Evolutionary conservation across 2,797 vertebrate genomes (phyloP).

Genomic region (Enteromius paludinosus): DNA sequence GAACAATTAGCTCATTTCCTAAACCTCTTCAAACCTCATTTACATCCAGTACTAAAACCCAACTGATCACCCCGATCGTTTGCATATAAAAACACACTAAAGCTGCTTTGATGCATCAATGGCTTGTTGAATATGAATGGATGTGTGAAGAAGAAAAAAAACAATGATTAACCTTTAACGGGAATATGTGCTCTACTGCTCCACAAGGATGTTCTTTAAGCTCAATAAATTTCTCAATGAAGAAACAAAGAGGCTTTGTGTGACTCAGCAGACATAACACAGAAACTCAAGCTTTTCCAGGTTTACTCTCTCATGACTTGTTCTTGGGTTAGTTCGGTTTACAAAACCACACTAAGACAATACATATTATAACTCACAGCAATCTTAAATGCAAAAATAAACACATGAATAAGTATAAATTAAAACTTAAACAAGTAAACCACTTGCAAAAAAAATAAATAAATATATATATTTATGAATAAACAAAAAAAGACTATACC

Average conservation of each 20-base stretch:
- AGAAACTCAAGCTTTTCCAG: conserved; percentile 1
- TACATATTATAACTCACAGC: too few relatives aligned
- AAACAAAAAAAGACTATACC: too few relatives aligned
- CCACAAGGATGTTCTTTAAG: neutral
- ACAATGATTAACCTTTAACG: neutral
- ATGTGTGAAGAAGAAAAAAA: neutral
- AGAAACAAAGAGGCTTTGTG: conserved; percentile 33
- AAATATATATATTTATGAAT: neutral
- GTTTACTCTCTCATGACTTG: neutral
- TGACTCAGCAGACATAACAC: conserved; percentile 10
- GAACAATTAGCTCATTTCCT: neutral
- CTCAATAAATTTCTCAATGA: conserved; percentile 4
- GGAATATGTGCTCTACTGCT: conserved; percentile 9
- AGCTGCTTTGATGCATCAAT: neutral
- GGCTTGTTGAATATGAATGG: conserved; percentile 1
- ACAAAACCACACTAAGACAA: neutral
- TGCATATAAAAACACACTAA: conserved; percentile 2
- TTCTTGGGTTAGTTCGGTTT: neutral
- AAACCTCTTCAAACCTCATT: conserved; percentile 29
- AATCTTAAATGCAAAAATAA: neutral
- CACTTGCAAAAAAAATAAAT: too few relatives aligned
- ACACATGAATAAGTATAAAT: neutral
- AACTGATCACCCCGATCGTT: neutral
- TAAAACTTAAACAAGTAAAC: neutral
- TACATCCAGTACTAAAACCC: neutral